Evolutionary conservation across 2,113 vertebrate species (phyloP), one percentile per base, ranked within the genome.

Genomic region (Nannobrachium achirus): DNA sequence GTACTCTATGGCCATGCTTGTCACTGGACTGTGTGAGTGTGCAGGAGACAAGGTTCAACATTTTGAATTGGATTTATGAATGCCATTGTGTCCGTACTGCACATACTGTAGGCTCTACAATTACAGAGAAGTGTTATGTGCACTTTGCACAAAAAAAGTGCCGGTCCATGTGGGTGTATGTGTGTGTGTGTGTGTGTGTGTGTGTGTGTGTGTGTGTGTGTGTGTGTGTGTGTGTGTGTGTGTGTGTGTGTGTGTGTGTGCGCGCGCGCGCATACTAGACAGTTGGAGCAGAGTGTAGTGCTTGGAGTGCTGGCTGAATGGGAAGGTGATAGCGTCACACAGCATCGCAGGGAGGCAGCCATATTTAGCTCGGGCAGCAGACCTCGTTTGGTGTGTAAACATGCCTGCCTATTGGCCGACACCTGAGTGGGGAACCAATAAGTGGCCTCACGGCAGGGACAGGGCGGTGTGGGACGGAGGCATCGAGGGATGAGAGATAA

Each of bases 281-380:
- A 9, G 39, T 19, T 7, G 42, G 40, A 44, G 56, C 5, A 42
- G 56, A 58, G 39, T 8, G 19, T 8, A 14, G 33, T 39, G 33
- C 11, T 20, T 33, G 25, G 55, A 56, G 55, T 15, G 56, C 6
- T 42, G 25, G 38, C 40, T 16, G 39, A 44, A 59, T 59, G 40
- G 56, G n/a, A 19, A 50, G 56, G 40, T 18, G 56, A 59, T 59
- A 59, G 56, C 40, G 5, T 39, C n/a, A 59, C 15, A 59, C 8
- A 41, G 56, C 56, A 59, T 39, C 15, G 16, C 48, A 50, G 38
- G 19, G 40, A 42, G 40, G 56, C 39, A 4, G n/a, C 56, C 56
- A 59, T 42, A 59, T 59, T 42, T 59, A 44, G 40, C 40, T 18
- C 15, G 39, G 25, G 18, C 9, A 42, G 15, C 56, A 59, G 15